Conservation (phyloP, 2,797 vertebrate genomes). For the Phoebastria nigripes region DNA sequence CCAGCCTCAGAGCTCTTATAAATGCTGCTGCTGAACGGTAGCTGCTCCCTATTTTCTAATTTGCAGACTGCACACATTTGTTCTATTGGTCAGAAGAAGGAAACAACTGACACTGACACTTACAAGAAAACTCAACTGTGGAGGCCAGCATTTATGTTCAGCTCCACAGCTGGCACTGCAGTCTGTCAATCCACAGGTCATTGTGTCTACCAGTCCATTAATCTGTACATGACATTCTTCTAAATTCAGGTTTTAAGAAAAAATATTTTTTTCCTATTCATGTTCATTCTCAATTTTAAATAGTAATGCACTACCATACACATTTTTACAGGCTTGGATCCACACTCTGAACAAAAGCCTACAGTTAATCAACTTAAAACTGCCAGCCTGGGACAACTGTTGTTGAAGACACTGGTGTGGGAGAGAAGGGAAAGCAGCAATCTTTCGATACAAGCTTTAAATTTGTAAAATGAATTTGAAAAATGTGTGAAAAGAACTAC, state of each 20-base stretch:
- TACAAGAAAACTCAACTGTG: neutral
- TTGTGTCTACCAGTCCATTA: neutral
- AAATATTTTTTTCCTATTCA: neutral
- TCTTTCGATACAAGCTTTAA: neutral
- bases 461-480: neutral
- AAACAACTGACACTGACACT: neutral
- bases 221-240: neutral
- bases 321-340: neutral
- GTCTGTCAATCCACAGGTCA: neutral
- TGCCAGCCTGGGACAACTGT: neutral
- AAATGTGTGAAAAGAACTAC: neutral
- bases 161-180: neutral
- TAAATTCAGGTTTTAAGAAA: neutral
- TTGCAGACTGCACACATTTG: conserved; percentile 20
- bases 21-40: neutral
- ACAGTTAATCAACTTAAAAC: neutral
- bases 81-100: neutral
- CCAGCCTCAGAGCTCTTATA: neutral
- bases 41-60: neutral
- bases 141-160: neutral
- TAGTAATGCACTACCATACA: neutral
- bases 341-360: neutral
- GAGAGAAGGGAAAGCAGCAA: neutral
- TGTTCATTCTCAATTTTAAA: neutral
- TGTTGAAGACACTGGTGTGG: neutral